Evolutionary conservation across 1,140 invertebrate species (phyloP).

Genomic region (Mya arenaria): DNA sequence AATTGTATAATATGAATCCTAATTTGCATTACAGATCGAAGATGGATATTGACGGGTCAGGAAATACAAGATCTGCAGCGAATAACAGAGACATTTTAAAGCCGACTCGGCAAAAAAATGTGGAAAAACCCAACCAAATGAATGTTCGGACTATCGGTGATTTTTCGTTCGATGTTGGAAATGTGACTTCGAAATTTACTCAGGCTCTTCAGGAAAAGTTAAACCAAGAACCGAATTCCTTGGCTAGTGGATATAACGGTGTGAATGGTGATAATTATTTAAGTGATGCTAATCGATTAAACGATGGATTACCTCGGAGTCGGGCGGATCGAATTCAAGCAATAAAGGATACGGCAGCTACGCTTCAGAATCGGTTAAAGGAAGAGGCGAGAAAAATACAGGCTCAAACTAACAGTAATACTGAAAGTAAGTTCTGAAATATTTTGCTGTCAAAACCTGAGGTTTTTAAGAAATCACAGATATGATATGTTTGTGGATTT

Average conservation of each 20-base stretch:
- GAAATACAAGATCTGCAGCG: slow-evolving; percentile 5
- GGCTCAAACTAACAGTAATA: slow-evolving; percentile 18
- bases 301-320: slow-evolving; percentile 49
- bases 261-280: slow-evolving; percentile 4
- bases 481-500: no score
- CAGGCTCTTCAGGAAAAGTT: slow-evolving; percentile 64
- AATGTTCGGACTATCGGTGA: slow-evolving; percentile 61
- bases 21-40: slow-evolving; percentile 27
- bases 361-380: slow-evolving; percentile 71
- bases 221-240: slow-evolving; percentile 42
- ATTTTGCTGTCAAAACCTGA: not conserved
- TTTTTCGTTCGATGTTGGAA: slow-evolving; percentile 68
- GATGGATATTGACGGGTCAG: slow-evolving; percentile 22
- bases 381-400: slow-evolving; percentile 63
- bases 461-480: no score
- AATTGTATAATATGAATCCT: no score
- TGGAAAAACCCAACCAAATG: not conserved
- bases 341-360: slow-evolving; percentile 71
- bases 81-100: slow-evolving; percentile 33
- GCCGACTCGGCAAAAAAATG: not conserved
- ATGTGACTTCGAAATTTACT: slow-evolving; percentile 69
- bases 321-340: slow-evolving; percentile 72
- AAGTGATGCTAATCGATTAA: not conserved
- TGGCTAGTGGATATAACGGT: slow-evolving; percentile 31
- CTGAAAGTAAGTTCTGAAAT: slow-evolving; percentile 19